A percentile compares a stretch with the other conserved stretches of the same genome.
Evolutionary conservation across 2,113 vertebrate genomes (phyloP).

Genomic region (Ariopsis seemanni): DNA sequence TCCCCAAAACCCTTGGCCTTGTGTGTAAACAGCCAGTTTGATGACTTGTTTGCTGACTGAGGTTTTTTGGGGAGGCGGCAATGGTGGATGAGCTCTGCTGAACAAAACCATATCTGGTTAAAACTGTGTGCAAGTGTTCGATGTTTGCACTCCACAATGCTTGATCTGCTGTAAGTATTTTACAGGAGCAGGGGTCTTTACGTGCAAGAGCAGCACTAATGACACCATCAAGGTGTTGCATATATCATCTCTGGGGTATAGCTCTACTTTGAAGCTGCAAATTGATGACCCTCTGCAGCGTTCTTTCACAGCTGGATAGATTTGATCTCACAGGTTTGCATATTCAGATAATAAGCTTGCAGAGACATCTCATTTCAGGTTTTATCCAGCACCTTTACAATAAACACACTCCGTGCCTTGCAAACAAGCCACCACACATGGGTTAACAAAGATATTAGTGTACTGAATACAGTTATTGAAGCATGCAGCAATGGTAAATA

Average conservation of each 20-base stretch:
- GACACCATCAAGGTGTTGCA: slow-evolving; percentile 20
- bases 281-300: not conserved
- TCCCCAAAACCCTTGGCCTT: not conserved
- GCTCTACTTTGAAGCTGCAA: not conserved
- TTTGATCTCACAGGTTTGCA: slow-evolving; percentile 16
- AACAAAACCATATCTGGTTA: slow-evolving; percentile 29
- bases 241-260: not conserved
- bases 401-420: slow-evolving; percentile 22
- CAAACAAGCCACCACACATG: slow-evolving; percentile 29
- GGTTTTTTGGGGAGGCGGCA: not conserved
- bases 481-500: slow-evolving; percentile 33
- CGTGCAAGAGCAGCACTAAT: not conserved
- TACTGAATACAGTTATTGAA: slow-evolving; percentile 38
- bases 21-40: slow-evolving; percentile 22
- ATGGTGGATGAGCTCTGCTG: slow-evolving; percentile 7
- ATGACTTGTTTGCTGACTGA: slow-evolving; percentile 33
- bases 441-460: slow-evolving; percentile 28
- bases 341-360: slow-evolving; percentile 42
- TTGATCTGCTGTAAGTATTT: not conserved
- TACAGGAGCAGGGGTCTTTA: slow-evolving; percentile 2
- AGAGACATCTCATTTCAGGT: slow-evolving; percentile 39
- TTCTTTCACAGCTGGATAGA: slow-evolving; percentile 32
- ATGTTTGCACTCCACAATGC: slow-evolving; percentile 13
- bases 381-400: slow-evolving; percentile 32
- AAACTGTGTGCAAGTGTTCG: not conserved